Percentiles rank a stretch among this genome's conserved stretches.
phyloP scores from a whole-genome alignment of 2,113 vertebrate genomes.

The Saccopteryx bilineata region DNA sequence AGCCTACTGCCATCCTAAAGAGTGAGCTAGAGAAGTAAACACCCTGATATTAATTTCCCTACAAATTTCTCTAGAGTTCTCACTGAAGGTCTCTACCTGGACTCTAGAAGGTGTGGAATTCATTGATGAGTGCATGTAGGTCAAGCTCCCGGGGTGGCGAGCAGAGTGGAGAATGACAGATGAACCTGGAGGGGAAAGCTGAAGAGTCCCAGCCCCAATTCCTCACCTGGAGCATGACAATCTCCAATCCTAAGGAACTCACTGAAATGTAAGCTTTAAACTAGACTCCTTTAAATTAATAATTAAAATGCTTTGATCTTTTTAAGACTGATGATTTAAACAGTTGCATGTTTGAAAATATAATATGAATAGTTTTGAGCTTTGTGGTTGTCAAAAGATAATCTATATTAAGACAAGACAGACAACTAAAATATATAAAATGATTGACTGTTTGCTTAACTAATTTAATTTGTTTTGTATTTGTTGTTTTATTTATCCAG shows the following conservation, averaged over 20 bases:
- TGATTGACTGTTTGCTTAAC: not conserved
- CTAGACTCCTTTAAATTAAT: not conserved
- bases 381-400: not conserved
- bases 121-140: not conserved
- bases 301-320: not conserved
- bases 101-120: not conserved
- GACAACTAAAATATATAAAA: not conserved
- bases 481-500: not conserved
- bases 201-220: fast-evolving
- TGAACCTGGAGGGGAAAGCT: not conserved
- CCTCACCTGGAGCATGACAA: fast-evolving
- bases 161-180: fast-evolving
- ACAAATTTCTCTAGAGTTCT: not conserved
- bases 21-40: not conserved
- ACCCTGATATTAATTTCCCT: not conserved
- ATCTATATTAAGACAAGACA: not conserved
- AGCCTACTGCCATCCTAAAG: not conserved
- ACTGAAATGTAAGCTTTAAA: not conserved
- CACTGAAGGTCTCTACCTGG: not conserved
- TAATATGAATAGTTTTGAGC: not conserved
- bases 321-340: not conserved
- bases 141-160: not conserved
- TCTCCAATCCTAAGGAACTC: not conserved
- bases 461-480: not conserved
- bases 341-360: not conserved